Base-by-base conservation (phyloP, 2,888 invertebrate genomes). In the Macrophya annulata region DNA sequence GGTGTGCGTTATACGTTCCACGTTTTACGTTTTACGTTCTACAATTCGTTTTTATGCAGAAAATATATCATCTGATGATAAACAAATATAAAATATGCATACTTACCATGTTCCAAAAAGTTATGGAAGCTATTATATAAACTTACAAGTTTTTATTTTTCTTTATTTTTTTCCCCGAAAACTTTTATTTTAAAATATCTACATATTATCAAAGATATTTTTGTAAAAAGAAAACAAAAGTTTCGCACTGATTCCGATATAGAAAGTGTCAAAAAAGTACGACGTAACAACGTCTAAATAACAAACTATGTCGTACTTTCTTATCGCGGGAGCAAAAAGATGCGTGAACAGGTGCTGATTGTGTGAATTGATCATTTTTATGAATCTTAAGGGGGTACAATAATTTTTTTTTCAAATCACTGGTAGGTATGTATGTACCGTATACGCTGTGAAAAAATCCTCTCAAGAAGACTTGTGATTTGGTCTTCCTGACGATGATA, bases 111-210 rank as follows among this genome's bases (percentile, higher is more conserved):
- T 25, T 10, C 21, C 25, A 21, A 62, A 62, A 25, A 12, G 3
- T 25, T 25, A 25, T 12, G 4, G 25, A 71, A 40, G 15, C 17
- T 71, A 40, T 71, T 8, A n/a, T n/a, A n/a, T n/a, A 17, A 43
- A 40, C 71, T 71, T 43, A 0, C 17, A 17, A 31, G 31, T 31
- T 31, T 31, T 31, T 31, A n/a, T 31, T 40, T 40, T 43, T n/a
- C 71, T 15, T n/a, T n/a, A n/a, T n/a, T n/a, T n/a, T n/a, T n/a
- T n/a, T n/a, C n/a, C 17, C n/a, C n/a, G 10, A 40, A 71, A 71
- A 71, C 71, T 71, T 71, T 71, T 40, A 3, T 71, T 37, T 71
- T n/a, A 8, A n/a, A 71, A 71, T 71, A 40, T 40, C 37, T 40
- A 9, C 3, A 31, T 17, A 71, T 71, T 17, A 71, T 37, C n/a